Base-by-base conservation (phyloP, 2,797 vertebrate genomes). In the Ctenopoma multispine region DNA sequence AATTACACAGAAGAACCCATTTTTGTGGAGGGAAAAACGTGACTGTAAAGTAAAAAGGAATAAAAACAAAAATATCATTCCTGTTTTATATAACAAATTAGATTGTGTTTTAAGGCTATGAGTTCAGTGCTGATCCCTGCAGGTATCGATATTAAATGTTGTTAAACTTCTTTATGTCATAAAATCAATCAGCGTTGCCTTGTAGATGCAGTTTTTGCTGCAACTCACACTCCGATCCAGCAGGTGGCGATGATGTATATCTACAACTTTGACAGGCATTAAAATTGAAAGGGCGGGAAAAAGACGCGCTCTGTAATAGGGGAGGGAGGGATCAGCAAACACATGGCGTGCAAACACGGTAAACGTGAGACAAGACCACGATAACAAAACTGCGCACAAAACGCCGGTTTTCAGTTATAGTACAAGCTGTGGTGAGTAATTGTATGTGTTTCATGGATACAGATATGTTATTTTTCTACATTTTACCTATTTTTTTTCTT, bases 351-450 rank as follows among this genome's bases (percentile, higher is more conserved):
- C 14, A 1, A 2, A 8, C 15, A 14, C 11, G 1, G 9, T 1
- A 0, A 21, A 21, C 4, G 24, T 48, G 7, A 38, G 20, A 24
- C 5, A 27, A 3, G 13, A 55, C 0, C 1, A 14, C 1, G n/a
- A n/a, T n/a, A n/a, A n/a, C n/a, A n/a, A n/a, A n/a, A n/a, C n/a
- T n/a, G n/a, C n/a, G 9, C 0, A 2, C 3, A 7, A 47, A 27
- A 0, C 9, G 3, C 13, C 11, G 31, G 15, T 9, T 15, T 4
- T 7, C 18, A 14, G 1, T 7, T 6, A 17, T 4, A 0, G 17
- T 3, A 4, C 3, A 5, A 11, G 1, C 12, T 11, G 23, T 54
- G 56, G 56, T 85, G 31, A 86, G 82, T 79, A 58, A 66, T 1
- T 46, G 3, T 7, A 2, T 1, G 1, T 0, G 5, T 36, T 59